These are phyloP conservation scores for Mergus octosetaceus DNA, from an alignment of 2,797 vertebrate species.

Conservation along the genomic window DNA sequence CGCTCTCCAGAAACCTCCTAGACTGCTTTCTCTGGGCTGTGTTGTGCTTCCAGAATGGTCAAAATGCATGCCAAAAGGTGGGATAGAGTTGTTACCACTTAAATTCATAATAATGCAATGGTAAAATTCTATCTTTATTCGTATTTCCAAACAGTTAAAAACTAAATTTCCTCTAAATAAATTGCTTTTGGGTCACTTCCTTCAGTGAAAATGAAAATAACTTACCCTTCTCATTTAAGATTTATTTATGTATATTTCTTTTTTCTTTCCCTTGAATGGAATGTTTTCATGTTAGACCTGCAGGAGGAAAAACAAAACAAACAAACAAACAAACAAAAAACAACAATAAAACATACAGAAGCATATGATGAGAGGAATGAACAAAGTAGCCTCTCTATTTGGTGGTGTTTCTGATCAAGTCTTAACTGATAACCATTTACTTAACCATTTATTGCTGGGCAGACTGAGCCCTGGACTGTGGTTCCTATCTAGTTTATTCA, in stretches of 20 bases:
- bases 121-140: neutral
- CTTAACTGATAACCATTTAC: neutral
- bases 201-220: neutral
- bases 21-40: no score
- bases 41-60: no score
- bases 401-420: neutral
- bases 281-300: neutral
- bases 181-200: neutral
- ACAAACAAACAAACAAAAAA: neutral
- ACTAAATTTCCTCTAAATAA: neutral
- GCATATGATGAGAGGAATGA: neutral
- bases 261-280: neutral
- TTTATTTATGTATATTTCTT: no score
- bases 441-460: neutral
- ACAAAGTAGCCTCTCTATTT: neutral
- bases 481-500: neutral
- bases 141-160: neutral
- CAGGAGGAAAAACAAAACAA: neutral
- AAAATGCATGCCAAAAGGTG: fast-evolving
- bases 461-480: neutral
- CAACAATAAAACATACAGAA: neutral
- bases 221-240: neutral
- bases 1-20: no score
- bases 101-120: neutral
- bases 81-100: neutral